Evolutionary conservation across 2,113 vertebrate genomes (phyloP).

Genomic region (Xenopus borealis): DNA sequence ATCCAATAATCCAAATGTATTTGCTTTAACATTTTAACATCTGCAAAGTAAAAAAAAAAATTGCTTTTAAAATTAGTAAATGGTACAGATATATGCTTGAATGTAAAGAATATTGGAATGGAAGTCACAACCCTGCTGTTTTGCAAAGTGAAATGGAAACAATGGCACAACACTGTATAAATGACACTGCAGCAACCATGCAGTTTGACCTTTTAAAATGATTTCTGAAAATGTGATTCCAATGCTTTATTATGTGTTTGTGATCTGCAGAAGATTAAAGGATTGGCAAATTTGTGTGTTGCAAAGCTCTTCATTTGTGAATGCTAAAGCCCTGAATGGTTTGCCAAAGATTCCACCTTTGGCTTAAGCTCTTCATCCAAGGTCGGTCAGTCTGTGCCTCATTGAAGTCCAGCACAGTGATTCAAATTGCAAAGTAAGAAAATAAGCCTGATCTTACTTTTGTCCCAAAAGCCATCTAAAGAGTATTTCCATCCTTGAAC

Average conservation of each 20-base stretch:
- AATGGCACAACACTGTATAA: not conserved
- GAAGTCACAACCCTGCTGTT: not conserved
- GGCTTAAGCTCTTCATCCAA: conserved; percentile 14
- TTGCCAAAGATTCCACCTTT: conserved; percentile 43
- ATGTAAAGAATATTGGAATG: not conserved
- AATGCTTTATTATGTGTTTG: conserved; percentile 42
- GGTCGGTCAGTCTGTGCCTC: conserved; percentile 22
- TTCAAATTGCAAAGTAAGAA: conserved; percentile 18
- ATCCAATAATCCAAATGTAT: no score
- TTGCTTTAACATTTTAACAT: not conserved
- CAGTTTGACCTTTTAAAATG: conserved; percentile 33
- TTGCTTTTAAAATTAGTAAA: not conserved
- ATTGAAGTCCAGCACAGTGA: conserved; percentile 22
- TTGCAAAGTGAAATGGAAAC: conserved; percentile 1
- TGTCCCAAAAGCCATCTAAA: conserved; percentile 43
- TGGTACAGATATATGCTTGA: not conserved
- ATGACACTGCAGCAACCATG: conserved; percentile 14
- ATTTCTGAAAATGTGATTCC: conserved; percentile 34
- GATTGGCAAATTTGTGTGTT: conserved; percentile 37
- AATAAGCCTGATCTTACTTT: conserved; percentile 22
- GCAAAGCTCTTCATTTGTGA: conserved; percentile 36
- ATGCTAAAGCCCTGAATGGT: conserved; percentile 7
- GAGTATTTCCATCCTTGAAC: conserved; percentile 17
- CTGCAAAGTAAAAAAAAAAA: not conserved
- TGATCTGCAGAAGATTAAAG: conserved; percentile 45